phyloP scores from a whole-genome alignment of 2,113 vertebrate species.

The Lota lota region DNA sequence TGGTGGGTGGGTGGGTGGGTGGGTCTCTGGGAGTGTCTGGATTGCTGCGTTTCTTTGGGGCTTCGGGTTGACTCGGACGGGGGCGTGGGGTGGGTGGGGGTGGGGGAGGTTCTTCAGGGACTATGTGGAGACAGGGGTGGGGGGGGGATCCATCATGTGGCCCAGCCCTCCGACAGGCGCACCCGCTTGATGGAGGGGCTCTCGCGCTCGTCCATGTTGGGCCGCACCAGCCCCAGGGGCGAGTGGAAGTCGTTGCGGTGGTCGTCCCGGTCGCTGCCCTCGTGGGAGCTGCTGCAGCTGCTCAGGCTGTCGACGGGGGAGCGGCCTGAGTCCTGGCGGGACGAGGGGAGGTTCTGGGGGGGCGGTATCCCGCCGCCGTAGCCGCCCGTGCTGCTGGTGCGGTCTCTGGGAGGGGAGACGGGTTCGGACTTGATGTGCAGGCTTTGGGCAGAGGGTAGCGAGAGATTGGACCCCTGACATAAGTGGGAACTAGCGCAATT shows the following conservation, averaged over 20 bases:
- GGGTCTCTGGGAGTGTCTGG: not conserved
- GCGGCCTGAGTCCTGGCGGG: constrained; percentile 94
- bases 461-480: constrained; percentile 99
- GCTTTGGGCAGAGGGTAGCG: constrained; percentile 99
- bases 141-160: constrained; percentile 85
- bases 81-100: constrained; percentile 30
- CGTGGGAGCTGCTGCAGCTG: constrained; percentile 98
- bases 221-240: constrained; percentile 94
- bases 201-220: constrained; percentile 93
- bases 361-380: constrained; percentile 82
- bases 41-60: too few relatives aligned
- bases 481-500: constrained; percentile 99
- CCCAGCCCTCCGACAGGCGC: constrained; percentile 98
- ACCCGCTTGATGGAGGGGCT: constrained; percentile 97
- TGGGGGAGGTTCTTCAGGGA: not conserved
- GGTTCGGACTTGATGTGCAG: constrained; percentile 99
- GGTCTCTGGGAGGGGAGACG: constrained; percentile 99
- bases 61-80: too few relatives aligned
- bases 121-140: constrained; percentile 32
- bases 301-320: constrained; percentile 98
- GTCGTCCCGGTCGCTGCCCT: constrained; percentile 96
- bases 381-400: constrained; percentile 90
- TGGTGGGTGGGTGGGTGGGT: constrained; percentile 5
- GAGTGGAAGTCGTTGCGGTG: constrained; percentile 98
- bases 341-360: constrained; percentile 79